Percentiles rank a stretch among this genome's conserved stretches.
phyloP scores from a whole-genome alignment of 2,888 invertebrate genomes.

The Timema cristinae region DNA sequence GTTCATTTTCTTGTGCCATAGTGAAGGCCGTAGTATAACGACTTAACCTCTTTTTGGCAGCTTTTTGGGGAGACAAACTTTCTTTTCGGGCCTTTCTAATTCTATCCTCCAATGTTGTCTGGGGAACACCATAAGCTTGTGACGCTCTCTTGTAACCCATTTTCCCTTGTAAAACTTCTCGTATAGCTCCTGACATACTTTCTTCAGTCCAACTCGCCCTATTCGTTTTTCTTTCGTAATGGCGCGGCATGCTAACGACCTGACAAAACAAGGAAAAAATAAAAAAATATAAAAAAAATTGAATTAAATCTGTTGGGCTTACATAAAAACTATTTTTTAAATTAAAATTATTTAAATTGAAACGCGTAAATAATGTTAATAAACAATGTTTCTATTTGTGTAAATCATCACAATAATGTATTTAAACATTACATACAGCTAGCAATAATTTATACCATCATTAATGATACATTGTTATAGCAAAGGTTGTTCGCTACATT shows the following conservation, averaged over 20 bases:
- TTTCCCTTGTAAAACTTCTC: constrained; percentile 1
- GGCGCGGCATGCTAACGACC: not conserved
- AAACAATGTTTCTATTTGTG: too few species aligned
- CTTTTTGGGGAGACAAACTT: constrained; percentile 5
- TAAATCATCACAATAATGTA: too few species aligned
- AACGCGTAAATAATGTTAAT: too few species aligned
- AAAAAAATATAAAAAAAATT: not conserved
- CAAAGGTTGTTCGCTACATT: too few species aligned
- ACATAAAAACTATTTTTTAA: too few species aligned
- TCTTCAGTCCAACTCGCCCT: constrained; percentile 13
- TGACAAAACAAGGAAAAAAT: not conserved
- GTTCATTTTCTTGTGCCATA: constrained; percentile 12
- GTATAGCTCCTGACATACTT: constrained; percentile 12
- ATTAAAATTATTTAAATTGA: too few species aligned
- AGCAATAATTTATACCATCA: too few species aligned
- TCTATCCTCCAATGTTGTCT: not conserved
- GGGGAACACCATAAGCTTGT: constrained; percentile 12
- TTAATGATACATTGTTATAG: too few species aligned
- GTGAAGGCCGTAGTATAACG: not conserved
- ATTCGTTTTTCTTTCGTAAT: constrained; percentile 4
- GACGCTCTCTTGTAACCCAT: constrained; percentile 11
- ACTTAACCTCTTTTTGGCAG: constrained; percentile 6
- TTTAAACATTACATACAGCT: too few species aligned
- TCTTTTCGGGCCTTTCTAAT: constrained; percentile 7
- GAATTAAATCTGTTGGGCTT: too few species aligned